Percentiles rank a stretch among this genome's conserved stretches.
These are phyloP conservation scores for Gadus macrocephalus DNA, from an alignment of 2,113 vertebrate genomes.

Conservation along the genomic window DNA sequence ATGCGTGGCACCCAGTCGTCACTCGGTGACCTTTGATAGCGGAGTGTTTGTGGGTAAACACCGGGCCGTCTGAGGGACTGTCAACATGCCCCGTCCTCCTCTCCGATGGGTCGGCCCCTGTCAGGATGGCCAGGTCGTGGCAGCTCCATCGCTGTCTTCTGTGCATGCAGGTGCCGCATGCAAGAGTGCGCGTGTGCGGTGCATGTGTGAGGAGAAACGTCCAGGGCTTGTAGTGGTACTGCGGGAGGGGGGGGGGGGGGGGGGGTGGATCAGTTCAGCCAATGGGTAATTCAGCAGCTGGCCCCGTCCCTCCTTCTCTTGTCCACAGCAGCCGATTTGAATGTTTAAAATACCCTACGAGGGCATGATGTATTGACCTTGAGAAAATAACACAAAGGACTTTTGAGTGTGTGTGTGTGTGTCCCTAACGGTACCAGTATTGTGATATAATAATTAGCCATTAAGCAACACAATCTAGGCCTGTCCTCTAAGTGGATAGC, in stretches of 20 bases:
- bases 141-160: not conserved
- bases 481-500: too few species aligned
- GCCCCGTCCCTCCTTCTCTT: not conserved
- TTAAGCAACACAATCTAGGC: too few species aligned
- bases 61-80: conserved; percentile 42
- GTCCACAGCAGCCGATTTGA: not conserved
- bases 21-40: conserved; percentile 63
- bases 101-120: conserved; percentile 16
- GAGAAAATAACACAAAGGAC: not conserved
- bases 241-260: too few species aligned
- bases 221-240: not conserved
- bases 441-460: not conserved
- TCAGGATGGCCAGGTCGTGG: too few species aligned
- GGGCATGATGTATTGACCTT: not conserved
- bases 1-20: conserved; percentile 36
- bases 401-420: not conserved
- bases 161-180: not conserved
- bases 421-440: not conserved
- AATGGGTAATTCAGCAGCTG: not conserved
- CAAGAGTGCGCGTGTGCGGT: not conserved
- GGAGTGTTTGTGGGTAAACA: conserved; percentile 71
- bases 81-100: conserved; percentile 52
- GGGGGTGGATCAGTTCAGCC: not conserved
- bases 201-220: not conserved
- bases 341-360: not conserved